Percentiles rank a stretch among this genome's conserved stretches.
Conservation (phyloP, 2,113 vertebrate genomes). For the Pseudopodoces humilis region DNA sequence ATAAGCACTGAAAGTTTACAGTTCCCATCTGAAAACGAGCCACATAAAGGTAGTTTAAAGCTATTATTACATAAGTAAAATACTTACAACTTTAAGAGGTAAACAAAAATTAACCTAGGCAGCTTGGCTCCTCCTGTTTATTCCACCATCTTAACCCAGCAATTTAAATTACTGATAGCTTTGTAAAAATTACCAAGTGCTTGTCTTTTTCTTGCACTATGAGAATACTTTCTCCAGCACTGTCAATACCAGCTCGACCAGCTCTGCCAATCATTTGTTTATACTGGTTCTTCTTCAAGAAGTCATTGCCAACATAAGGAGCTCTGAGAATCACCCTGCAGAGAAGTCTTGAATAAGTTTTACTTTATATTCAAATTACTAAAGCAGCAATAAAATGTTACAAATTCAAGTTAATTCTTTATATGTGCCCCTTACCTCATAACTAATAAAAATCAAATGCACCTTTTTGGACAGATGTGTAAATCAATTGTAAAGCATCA, state of each 20-base stretch:
- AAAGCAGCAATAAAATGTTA: background rate
- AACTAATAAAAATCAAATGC: background rate
- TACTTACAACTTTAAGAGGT: background rate
- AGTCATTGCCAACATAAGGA: conserved; percentile 88
- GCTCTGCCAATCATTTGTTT: conserved; percentile 97
- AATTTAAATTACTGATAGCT: background rate
- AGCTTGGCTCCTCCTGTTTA: background rate
- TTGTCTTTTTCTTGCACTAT: conserved; percentile 90
- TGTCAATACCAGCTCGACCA: conserved; percentile 92
- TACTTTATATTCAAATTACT: background rate
- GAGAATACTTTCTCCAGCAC: conserved; percentile 90
- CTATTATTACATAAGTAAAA: background rate
- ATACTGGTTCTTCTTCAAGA: conserved; percentile 92
- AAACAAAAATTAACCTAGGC: background rate
- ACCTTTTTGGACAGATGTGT: background rate
- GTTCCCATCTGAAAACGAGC: background rate
- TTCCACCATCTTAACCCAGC: background rate
- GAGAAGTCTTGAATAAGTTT: background rate
- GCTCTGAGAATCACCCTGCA: conserved; percentile 92
- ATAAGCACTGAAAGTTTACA: background rate
- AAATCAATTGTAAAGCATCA: background rate
- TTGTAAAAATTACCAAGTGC: conserved; percentile 72
- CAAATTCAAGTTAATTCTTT: background rate
- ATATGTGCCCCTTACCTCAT: background rate
- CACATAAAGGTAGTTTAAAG: background rate